These are phyloP conservation scores for Trachelus stipa DNA, from an alignment of 2,888 invertebrate species.

Conservation along the genomic window DNA sequence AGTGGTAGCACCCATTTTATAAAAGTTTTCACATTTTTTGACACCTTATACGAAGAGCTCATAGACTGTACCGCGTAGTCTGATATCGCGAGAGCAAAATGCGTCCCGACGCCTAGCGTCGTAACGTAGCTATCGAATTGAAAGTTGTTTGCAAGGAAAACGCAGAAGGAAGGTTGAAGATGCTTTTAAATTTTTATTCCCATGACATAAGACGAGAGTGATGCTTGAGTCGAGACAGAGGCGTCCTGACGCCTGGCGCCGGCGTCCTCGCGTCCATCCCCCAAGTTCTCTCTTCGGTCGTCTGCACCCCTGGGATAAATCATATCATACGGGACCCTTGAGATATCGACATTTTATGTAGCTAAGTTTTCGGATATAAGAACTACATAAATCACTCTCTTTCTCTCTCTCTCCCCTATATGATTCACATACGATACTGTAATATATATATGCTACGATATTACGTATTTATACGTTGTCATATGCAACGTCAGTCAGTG, in stretches of 20 bases:
- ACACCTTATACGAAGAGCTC: too few species aligned
- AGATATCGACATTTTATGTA: constrained; percentile 27
- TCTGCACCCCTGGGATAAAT: constrained; percentile 22
- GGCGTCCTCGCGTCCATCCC: not conserved
- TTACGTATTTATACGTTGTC: too few species aligned
- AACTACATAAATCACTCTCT: constrained; percentile 23
- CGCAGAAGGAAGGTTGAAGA: not conserved
- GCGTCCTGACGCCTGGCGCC: constrained; percentile 24
- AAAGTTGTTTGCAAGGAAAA: not conserved
- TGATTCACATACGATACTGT: not conserved
- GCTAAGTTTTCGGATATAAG: constrained; percentile 25
- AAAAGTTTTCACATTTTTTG: too few species aligned
- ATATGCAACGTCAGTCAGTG: too few species aligned
- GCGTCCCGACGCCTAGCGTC: too few species aligned
- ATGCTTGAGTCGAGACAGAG: constrained; percentile 14
- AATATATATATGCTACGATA: too few species aligned
- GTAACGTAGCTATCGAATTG: too few species aligned
- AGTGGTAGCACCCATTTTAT: too few species aligned
- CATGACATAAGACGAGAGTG: constrained; percentile 6
- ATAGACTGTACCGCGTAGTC: too few species aligned
- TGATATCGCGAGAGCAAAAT: too few species aligned
- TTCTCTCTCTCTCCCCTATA: not conserved
- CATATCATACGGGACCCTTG: constrained; percentile 18
- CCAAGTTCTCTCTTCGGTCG: constrained; percentile 8
- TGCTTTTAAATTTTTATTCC: constrained; percentile 2